Percentiles rank a stretch among this genome's conserved stretches.
Evolutionary conservation across 1,140 invertebrate species (phyloP).

Genomic region (Aphelinus certus): DNA sequence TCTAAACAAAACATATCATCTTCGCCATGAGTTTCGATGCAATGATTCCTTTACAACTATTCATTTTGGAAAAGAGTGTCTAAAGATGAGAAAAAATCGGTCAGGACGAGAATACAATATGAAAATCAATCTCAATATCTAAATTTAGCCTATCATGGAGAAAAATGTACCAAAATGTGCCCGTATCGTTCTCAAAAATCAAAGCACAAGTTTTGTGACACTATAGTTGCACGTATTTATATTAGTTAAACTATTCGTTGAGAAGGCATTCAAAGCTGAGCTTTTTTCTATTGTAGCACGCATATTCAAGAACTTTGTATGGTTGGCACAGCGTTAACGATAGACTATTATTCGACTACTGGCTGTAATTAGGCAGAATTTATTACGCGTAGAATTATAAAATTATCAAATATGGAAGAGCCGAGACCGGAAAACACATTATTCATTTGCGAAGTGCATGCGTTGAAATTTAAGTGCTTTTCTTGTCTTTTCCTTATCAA

Average conservation of each 20-base stretch:
- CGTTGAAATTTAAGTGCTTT: constrained; percentile 6
- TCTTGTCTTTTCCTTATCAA: background rate
- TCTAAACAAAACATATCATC: constrained; percentile 2
- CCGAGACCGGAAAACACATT: constrained; percentile 19
- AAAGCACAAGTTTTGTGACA: background rate
- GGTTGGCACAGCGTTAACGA: constrained; percentile 29
- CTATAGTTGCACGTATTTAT: background rate
- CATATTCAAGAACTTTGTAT: constrained; percentile 12
- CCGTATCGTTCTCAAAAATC: background rate
- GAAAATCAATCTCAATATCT: too few species aligned
- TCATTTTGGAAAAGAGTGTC: too few species aligned
- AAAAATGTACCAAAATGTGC: background rate
- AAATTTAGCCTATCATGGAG: background rate
- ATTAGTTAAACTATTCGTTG: background rate
- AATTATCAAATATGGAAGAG: constrained; percentile 31
- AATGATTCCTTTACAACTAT: too few species aligned
- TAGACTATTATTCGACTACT: constrained; percentile 31
- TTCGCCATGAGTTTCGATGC: too few species aligned
- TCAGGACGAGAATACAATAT: too few species aligned
- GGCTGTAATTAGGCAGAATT: constrained; percentile 1
- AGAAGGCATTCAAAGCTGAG: constrained; percentile 8
- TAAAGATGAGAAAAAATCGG: too few species aligned
- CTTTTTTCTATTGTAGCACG: background rate
- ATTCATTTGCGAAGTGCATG: background rate
- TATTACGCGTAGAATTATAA: background rate